Base-by-base conservation (phyloP, 1,140 invertebrate genomes). In the Dufourea novaeangliae region DNA sequence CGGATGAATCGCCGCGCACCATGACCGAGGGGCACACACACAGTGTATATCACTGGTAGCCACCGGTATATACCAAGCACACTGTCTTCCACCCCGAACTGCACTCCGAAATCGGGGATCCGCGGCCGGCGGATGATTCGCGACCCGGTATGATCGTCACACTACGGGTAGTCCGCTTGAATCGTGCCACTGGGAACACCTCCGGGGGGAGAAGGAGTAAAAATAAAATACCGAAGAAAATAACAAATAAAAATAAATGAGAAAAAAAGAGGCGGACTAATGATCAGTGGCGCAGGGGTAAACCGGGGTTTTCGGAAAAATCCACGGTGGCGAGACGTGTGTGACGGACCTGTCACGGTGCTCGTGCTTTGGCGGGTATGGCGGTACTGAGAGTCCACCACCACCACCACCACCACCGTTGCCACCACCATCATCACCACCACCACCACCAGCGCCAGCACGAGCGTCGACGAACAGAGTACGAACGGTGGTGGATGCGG, bases 281-380 rank as follows among this genome's bases (percentile, higher is more conserved):
- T 1, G 32, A n/a, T 66, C 54, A 12, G 46, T 12, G 27, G 52
- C 63, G 39, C n/a, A 44, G 54, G 39, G 20, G 37, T n/a, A n/a
- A n/a, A n/a, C n/a, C n/a, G 64, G 14, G 46, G 7, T 17, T n/a
- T 7, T 22, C 46, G 37, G 54, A 69, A 61, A 66, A 82, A 57
- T 75, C 37, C 74, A 54, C 64, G 73, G 64, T 50, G 5, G 56
- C 64, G 29, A 46, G 66, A 64, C 76, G 62, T 76, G 63, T 76
- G 67, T 84, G 44, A 72, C 72, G 44, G 77, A n/a, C n/a, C 82
- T 84, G 63, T 84, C 78, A 84, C 83, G 82, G 84, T 89, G 87
- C 85, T 91, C 88, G 87, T 91, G 84, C 88, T 91, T 87, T 89
- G 90, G 82, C 90, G 90, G 90, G 80, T 91, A 91, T 91, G 90